Conservation (phyloP, 2,797 vertebrate species). For the Anguilla pacifica region DNA sequence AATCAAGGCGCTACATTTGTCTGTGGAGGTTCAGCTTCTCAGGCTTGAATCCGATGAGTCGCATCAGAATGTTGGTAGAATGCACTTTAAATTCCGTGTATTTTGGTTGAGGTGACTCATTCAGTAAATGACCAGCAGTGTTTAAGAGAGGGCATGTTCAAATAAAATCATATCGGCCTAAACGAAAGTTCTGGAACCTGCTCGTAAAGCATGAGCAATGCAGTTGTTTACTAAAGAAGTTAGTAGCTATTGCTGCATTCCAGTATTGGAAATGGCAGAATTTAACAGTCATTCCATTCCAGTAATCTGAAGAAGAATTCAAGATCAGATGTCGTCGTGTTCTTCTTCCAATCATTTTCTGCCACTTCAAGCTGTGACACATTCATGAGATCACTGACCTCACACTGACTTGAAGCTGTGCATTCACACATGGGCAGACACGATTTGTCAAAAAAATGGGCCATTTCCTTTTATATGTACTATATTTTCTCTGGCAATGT, state of each 20-base stretch:
- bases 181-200: neutral
- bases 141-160: neutral
- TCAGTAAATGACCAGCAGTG: neutral
- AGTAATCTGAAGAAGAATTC: constrained; percentile 7
- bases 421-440: constrained; percentile 46
- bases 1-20: neutral
- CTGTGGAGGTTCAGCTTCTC: neutral
- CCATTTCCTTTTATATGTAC: constrained; percentile 40
- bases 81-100: neutral
- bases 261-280: neutral
- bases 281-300: neutral
- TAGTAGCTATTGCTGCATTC: neutral
- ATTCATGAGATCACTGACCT: constrained; percentile 39
- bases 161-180: neutral
- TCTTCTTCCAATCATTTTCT: constrained; percentile 25
- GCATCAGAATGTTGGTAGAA: neutral
- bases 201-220: neutral
- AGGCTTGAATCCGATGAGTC: no score
- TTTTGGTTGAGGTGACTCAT: neutral
- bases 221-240: neutral
- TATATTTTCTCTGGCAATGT: constrained; percentile 47
- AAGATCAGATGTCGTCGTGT: constrained; percentile 37
- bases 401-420: constrained; percentile 39
- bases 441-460: constrained; percentile 51
- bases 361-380: constrained; percentile 27